phyloP scores from a whole-genome alignment of 2,797 vertebrate species.

The Artibeus lituratus region DNA sequence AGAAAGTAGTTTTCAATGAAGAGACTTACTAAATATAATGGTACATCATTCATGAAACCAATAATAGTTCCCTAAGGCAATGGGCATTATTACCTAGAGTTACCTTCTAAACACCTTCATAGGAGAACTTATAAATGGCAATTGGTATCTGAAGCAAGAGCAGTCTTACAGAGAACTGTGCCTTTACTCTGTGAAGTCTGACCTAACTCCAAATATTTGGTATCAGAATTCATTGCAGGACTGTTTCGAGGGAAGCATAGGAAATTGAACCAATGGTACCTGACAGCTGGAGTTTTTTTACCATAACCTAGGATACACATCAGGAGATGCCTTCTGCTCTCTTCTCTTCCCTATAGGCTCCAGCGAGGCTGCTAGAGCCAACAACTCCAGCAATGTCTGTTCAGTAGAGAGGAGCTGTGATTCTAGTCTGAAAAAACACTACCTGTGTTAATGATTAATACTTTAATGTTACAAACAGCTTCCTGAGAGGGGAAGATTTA shows the following conservation, averaged over 20 bases:
- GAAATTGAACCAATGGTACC: background rate
- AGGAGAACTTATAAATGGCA: background rate
- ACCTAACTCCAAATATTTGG: background rate
- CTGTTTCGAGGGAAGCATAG: background rate
- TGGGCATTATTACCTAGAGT: background rate
- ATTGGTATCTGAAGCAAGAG: background rate
- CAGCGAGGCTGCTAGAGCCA: background rate
- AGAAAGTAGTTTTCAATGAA: slow-evolving; percentile 11
- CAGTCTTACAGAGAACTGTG: background rate
- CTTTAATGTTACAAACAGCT: slow-evolving; percentile 46
- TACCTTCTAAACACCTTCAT: background rate
- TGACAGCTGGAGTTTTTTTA: background rate
- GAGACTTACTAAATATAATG: background rate
- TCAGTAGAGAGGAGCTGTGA: background rate
- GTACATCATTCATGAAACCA: background rate
- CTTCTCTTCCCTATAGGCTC: background rate
- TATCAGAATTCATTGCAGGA: background rate
- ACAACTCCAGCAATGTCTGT: background rate
- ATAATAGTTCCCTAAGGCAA: background rate
- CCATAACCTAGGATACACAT: background rate
- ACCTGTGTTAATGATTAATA: background rate
- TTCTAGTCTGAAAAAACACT: slow-evolving; percentile 28
- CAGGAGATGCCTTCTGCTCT: background rate
- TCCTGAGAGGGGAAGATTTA: background rate
- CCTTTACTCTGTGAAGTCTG: background rate